A percentile compares a stretch with the other conserved stretches of the same genome.
Evolutionary conservation across 2,113 vertebrate species (phyloP).

Genomic region (Chitala chitala): DNA sequence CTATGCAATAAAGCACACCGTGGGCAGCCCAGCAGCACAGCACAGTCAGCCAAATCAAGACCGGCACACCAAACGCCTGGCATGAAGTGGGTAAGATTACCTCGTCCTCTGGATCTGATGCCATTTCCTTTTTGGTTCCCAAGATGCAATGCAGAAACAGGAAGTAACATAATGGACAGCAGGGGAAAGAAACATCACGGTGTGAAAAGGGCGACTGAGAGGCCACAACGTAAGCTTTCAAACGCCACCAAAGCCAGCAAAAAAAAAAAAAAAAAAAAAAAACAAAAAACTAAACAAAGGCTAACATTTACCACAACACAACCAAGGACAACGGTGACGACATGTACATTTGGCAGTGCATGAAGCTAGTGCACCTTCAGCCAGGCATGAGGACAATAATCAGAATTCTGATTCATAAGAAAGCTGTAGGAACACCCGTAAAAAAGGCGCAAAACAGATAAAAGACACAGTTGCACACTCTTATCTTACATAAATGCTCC

Average conservation of each 20-base stretch:
- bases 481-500: constrained; percentile 52
- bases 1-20: constrained; percentile 2
- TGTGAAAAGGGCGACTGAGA: constrained; percentile 87
- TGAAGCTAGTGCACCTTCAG: constrained; percentile 61
- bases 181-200: constrained; percentile 97
- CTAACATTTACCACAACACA: constrained; percentile 57
- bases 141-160: constrained; percentile 99
- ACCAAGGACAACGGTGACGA: constrained; percentile 52
- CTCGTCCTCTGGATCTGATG: constrained; percentile 99
- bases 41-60: constrained; percentile 47
- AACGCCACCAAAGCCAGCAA: constrained; percentile 71
- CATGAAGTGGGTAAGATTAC: constrained; percentile 77
- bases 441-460: constrained; percentile 70
- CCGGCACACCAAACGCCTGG: constrained; percentile 58
- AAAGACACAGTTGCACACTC: constrained; percentile 67
- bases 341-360: constrained; percentile 64
- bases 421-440: constrained; percentile 64
- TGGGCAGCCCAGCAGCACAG: constrained; percentile 35
- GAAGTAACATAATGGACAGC: constrained; percentile 97
- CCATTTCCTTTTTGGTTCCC: constrained; percentile 97
- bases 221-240: constrained; percentile 73
- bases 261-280: too few species aligned
- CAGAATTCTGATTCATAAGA: constrained; percentile 54
- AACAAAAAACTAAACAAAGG: too few species aligned
- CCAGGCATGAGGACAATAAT: constrained; percentile 73